Base-by-base conservation (phyloP, 2,113 vertebrate genomes). In the Phalacrocorax carbo region DNA sequence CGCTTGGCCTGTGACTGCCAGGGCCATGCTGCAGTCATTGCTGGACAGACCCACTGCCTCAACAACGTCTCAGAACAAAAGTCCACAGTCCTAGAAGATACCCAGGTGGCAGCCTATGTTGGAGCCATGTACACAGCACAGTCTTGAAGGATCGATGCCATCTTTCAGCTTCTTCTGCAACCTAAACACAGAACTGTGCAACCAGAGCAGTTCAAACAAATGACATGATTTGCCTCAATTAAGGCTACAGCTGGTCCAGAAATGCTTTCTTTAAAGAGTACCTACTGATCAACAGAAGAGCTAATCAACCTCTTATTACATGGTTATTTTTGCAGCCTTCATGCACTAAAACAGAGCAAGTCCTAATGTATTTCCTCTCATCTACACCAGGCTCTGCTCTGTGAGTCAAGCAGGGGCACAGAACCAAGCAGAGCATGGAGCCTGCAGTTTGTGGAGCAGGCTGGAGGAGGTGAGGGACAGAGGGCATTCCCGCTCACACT, bases 1-100 rank as follows among this genome's bases (percentile, higher is more conserved):
- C 3, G 36, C 82, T 69, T 97, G 96, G 38, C 97, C 97, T 57
- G 96, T 97, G 92, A 97, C 98, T 36, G 94, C 98, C 72, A 94
- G 66, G 40, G 97, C 98, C 12, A 55, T 88, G 36, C 94, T 98
- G 19, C 98, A 97, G 95, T 97, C 97, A n/a, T 89, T 97, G 42
- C 96, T 97, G 49, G 95, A 60, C 86, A 96, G 97, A 70, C 89
- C 91, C 34, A 22, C 54, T 20, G 90, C 96, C 66, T 94, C 95
- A 40, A 73, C 96, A 92, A 62, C 96, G 16, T 36, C 86, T 79
- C 96, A 46, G 88, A 96, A 95, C 93, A 96, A 91, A 93, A 94
- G 88, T 54, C 92, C 71, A 32, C 26, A 1, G 21, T 65, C 54
- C 36, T 96, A 97, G 89, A 81, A 95, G 90, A 55, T 36, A 64